Evolutionary conservation across 2,797 vertebrate species (phyloP).

Genomic region (Pteropus rufus): DNA sequence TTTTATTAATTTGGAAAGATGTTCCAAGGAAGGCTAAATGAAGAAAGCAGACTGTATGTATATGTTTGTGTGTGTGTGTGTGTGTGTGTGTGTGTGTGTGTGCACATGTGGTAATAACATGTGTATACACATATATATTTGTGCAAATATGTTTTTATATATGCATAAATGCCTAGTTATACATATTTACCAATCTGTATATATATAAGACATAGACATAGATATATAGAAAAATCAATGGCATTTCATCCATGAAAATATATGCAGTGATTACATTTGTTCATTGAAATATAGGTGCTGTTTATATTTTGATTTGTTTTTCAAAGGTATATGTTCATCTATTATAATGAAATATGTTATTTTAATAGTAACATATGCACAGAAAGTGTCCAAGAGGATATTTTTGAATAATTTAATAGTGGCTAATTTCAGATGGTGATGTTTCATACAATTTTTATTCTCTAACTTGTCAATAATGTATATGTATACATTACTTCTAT

Average conservation of each 20-base stretch:
- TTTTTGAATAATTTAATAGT: background rate
- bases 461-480: background rate
- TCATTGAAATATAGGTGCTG: background rate
- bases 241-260: background rate
- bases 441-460: background rate
- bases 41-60: background rate
- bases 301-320: constrained; percentile 19
- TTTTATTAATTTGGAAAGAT: background rate
- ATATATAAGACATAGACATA: background rate
- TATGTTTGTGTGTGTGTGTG: background rate
- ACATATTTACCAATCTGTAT: background rate
- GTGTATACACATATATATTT: background rate
- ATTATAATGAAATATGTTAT: background rate
- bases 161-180: background rate
- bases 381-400: background rate
- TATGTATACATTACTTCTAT: background rate
- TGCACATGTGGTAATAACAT: background rate
- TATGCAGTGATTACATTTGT: background rate
- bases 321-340: background rate
- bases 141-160: background rate
- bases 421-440: background rate
- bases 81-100: background rate
- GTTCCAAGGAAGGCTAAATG: background rate
- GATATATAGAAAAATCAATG: background rate
- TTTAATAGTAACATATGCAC: background rate